Evolutionary conservation across 2,113 vertebrate genomes (phyloP), one percentile per base, ranked within the genome.

Genomic region (Bungarus multicinctus): DNA sequence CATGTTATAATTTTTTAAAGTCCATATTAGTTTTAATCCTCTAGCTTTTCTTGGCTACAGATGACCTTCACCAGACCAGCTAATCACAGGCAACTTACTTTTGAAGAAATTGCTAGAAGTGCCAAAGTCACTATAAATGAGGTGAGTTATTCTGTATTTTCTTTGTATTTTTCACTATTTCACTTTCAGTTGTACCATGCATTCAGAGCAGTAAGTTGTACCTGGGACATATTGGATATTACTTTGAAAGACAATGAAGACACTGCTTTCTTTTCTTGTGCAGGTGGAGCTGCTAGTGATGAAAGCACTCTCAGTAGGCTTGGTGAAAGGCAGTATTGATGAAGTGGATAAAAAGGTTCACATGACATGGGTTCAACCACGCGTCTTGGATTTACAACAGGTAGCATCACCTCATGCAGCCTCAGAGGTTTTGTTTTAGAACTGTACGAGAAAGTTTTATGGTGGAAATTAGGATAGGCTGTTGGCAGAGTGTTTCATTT

Each of bases 1-100:
- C 2, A 12, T 85, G 20, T 91, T 12, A 18, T 9, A 0, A 2
- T 2, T 22, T 60, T 57, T 85, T 86, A 7, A 6, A 87, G 27
- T 45, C 8, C n/a, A 25, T n/a, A 43, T 9, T 14, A 52, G 1
- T 64, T 88, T 47, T 30, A 93, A 25, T 53, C 2, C n/a, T 55
- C 11, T 53, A 2, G 57, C 25, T n/a, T 5, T 91, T 2, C 30
- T n/a, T 64, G 86, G 43, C 89, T 95, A 1, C 96, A 99, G 99
- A 99, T 99, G 99, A 99, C 99, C 10, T 99, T 99, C 97, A 99
- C 99, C 81, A 98, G 99, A 18, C 99, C 99, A 0, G 99, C 99
- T 47, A 99, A 99, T 91, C 98, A 99, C 97, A 97, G 99, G 91
- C 99, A 99, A 95, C 98, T 99, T 94, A 99, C 98, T 53, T 99